Base-by-base conservation (phyloP, 2,797 vertebrate species). In the Potorous gilbertii region DNA sequence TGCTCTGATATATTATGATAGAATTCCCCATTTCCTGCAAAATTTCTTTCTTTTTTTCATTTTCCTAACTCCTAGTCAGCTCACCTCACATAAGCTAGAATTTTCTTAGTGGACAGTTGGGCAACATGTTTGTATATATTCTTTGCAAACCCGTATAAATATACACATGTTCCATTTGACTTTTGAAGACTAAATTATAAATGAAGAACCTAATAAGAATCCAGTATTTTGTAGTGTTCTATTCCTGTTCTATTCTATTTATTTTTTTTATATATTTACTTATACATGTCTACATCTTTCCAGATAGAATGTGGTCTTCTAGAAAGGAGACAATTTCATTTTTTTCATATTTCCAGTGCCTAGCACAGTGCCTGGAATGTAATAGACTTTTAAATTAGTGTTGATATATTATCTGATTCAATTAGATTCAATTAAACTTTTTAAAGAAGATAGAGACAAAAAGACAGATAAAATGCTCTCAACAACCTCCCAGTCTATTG, bases 31-130 rank as follows among this genome's bases (percentile, higher is more conserved):
- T 94, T 94, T 94, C 93, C 90, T 92, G 34, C n/a, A 94, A 94
- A 93, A 56, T 55, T 92, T 96, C 90, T 97, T 89, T 93, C 93
- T 56, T 97, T 96, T 94, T 97, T 96, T 92, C 90, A 93, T 96
- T 95, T 96, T 40, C 40, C 40, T 96, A 93, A 90, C 0, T 92
- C 54, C 92, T 96, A 56, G 57, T 94, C 5, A 34, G 74, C 50
- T 95, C 81, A 93, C 90, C 52, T 94, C 95, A 93, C 96, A 16
- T 66, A 94, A 96, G 13, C 31, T 74, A 96, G 92, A 18, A 34
- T 94, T 97, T 98, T 66, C 13, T 55, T 92, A 92, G 59, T 3
- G 92, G 95, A 55, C 57, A 97, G 96, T 21, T 96, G 59, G 96
- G 90, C 97, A 97, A 94, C 1, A 54, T 56, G 46, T 96, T 97